Evolutionary conservation across 1,140 invertebrate genomes (phyloP).

Genomic region (Drosophila sp.): DNA sequence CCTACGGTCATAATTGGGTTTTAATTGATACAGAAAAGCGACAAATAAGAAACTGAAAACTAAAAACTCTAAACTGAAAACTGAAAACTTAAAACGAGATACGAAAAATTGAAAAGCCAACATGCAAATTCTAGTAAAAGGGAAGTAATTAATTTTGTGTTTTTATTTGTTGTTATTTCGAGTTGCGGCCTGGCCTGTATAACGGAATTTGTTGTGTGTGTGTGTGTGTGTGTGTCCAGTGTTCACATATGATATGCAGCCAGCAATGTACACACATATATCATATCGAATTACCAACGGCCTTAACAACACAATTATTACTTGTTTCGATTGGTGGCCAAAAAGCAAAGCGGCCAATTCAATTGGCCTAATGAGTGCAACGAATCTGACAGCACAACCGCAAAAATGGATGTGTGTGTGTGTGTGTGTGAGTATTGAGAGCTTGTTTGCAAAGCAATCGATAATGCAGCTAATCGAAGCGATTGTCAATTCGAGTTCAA

Average conservation of each 20-base stretch:
- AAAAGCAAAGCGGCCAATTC: conserved; percentile 57
- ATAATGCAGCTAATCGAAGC: conserved; percentile 67
- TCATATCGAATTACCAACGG: conserved; percentile 66
- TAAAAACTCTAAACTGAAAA: conserved; percentile 32
- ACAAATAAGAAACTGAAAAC: conserved; percentile 36
- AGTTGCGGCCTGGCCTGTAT: conserved; percentile 6
- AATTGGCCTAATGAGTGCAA: conserved; percentile 80
- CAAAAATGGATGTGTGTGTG: conserved; percentile 13
- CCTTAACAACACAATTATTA: conserved; percentile 75
- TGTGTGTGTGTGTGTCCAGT: no score
- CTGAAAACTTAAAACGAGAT: conserved; percentile 3
- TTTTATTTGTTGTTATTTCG: conserved; percentile 6
- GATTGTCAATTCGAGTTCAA: conserved; percentile 49
- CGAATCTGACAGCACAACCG: conserved; percentile 67
- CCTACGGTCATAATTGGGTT: conserved; percentile 68
- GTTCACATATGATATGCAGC: neutral
- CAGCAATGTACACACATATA: conserved; percentile 36
- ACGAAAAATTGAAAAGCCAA: conserved; percentile 30
- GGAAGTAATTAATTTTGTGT: conserved; percentile 72
- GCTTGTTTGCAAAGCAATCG: conserved; percentile 9
- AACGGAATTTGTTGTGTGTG: conserved; percentile 5
- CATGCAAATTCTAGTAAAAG: conserved; percentile 75
- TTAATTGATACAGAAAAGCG: conserved; percentile 64
- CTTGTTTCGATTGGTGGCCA: conserved; percentile 54
- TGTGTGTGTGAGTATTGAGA: conserved; percentile 14